Evolutionary conservation across 2,113 vertebrate species (phyloP).

Genomic region (Anguilla rostrata): DNA sequence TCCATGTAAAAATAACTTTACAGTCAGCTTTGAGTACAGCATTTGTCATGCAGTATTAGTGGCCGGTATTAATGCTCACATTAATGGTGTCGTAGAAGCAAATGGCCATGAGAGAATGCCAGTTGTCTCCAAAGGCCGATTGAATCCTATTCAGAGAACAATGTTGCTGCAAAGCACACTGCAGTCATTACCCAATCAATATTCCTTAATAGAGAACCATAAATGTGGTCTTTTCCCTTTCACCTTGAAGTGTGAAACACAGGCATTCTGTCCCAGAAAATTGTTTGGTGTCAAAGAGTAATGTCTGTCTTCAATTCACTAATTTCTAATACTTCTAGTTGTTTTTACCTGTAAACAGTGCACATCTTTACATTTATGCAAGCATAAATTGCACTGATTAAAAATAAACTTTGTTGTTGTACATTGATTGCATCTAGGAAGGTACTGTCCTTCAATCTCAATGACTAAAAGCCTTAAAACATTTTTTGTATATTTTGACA

Average conservation of each 20-base stretch:
- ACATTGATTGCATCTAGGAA: too few species aligned
- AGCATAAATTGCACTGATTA: not conserved
- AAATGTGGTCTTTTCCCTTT: not conserved
- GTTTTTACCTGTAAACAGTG: not conserved
- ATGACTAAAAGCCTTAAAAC: too few species aligned
- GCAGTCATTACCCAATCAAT: conserved; percentile 23
- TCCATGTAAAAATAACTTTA: not conserved
- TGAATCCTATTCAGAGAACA: conserved; percentile 14
- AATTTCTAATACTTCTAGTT: not conserved
- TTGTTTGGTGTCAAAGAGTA: not conserved
- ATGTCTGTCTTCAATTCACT: not conserved
- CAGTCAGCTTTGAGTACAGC: not conserved
- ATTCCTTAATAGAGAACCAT: conserved; percentile 24
- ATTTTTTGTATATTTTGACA: too few species aligned
- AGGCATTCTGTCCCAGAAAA: not conserved
- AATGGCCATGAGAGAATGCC: conserved; percentile 2
- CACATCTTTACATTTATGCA: not conserved
- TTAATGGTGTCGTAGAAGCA: not conserved
- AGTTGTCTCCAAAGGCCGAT: not conserved
- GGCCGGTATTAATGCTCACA: not conserved
- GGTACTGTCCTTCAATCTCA: too few species aligned
- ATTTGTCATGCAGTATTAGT: not conserved
- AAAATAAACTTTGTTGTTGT: too few species aligned
- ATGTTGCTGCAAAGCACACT: conserved; percentile 13
- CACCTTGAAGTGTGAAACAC: not conserved